Evolutionary conservation across 1,140 invertebrate genomes (phyloP).

Genomic region (Pogonus chalceus): DNA sequence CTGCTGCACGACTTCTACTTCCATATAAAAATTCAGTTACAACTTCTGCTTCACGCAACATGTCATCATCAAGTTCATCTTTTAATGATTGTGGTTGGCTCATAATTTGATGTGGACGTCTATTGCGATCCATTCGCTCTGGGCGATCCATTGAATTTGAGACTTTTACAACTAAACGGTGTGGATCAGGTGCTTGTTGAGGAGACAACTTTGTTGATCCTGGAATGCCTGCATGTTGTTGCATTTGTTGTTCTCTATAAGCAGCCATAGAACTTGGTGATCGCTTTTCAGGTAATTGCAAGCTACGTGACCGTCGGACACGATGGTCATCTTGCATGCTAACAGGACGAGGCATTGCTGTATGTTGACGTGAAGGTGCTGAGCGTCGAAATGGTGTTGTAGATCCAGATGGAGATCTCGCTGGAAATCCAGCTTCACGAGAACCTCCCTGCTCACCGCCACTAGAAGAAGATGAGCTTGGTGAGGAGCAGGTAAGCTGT

Average conservation of each 20-base stretch:
- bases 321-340: slow-evolving; percentile 31
- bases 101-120: neutral
- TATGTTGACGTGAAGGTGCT: slow-evolving; percentile 28
- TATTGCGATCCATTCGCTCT: slow-evolving; percentile 18
- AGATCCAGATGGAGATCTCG: slow-evolving; percentile 28
- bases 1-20: slow-evolving; percentile 39
- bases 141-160: slow-evolving; percentile 23
- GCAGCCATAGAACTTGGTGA: slow-evolving; percentile 25
- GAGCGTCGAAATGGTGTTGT: slow-evolving; percentile 31
- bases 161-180: slow-evolving; percentile 36
- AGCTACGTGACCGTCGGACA: slow-evolving; percentile 43
- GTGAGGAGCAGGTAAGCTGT: slow-evolving; percentile 36
- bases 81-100: slow-evolving; percentile 38
- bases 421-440: slow-evolving; percentile 28
- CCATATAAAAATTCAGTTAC: slow-evolving; percentile 47
- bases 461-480: slow-evolving; percentile 38
- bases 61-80: slow-evolving; percentile 37
- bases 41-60: slow-evolving; percentile 41
- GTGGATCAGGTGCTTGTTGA: slow-evolving; percentile 30
- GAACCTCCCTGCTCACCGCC: slow-evolving; percentile 31
- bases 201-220: slow-evolving; percentile 20
- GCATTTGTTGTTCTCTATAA: slow-evolving; percentile 17
- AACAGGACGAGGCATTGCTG: slow-evolving; percentile 19
- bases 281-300: slow-evolving; percentile 45
- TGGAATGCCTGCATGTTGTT: no score